Evolutionary conservation across 1,140 invertebrate genomes (phyloP).

Genomic region (Aphaenogaster rudis): DNA sequence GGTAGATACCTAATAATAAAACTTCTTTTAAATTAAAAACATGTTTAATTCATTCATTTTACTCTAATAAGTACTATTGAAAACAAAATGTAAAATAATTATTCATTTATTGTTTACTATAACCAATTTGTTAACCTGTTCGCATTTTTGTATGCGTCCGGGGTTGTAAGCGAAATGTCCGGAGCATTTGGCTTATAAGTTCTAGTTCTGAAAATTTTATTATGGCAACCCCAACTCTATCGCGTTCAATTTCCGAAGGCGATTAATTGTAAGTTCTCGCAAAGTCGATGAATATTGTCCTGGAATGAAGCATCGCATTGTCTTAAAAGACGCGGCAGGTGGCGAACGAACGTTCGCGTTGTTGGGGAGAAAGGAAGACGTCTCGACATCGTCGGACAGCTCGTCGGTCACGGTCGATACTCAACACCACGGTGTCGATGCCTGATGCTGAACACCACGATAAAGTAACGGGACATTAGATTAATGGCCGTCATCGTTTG

Average conservation of each 20-base stretch:
- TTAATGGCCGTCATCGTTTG: constrained; percentile 67
- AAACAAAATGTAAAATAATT: too few species aligned
- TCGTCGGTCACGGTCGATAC: constrained; percentile 40
- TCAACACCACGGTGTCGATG: constrained; percentile 50
- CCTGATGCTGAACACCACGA: constrained; percentile 56
- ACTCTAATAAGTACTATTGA: too few species aligned
- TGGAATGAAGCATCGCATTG: neutral
- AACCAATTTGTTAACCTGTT: too few species aligned
- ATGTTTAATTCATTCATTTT: too few species aligned
- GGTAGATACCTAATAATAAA: too few species aligned
- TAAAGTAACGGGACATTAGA: constrained; percentile 70
- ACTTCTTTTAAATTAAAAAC: too few species aligned
- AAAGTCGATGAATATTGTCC: neutral
- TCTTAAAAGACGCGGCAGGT: constrained; percentile 62
- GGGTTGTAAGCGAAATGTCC: too few species aligned
- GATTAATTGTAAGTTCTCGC: neutral
- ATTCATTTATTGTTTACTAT: too few species aligned
- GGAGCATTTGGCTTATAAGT: too few species aligned
- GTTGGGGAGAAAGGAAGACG: constrained; percentile 61
- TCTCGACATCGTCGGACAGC: constrained; percentile 14
- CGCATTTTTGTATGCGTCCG: too few species aligned
- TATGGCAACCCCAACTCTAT: too few species aligned
- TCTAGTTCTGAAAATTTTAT: too few species aligned
- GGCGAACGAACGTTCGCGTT: constrained; percentile 34
- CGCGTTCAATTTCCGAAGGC: neutral